phyloP scores from a whole-genome alignment of 35 echinoderm and acorn worm genomes.

The Heliocidaris tuberculata region DNA sequence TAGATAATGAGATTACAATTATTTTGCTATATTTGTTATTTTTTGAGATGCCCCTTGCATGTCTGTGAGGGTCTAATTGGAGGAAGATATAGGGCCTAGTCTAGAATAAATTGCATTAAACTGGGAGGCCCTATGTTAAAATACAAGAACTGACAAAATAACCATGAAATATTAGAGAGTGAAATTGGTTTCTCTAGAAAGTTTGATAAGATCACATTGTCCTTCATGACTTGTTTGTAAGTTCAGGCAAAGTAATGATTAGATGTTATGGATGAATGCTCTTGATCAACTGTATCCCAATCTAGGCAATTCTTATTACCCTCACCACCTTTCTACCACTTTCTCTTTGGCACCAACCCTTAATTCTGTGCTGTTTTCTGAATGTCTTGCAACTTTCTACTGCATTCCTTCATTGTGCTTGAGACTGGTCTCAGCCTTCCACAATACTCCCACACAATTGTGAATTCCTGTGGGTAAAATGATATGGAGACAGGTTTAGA shows the following conservation, averaged over 20 bases:
- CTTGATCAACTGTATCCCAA: background rate
- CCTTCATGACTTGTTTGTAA: background rate
- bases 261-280: background rate
- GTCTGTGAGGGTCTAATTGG: too few relatives aligned
- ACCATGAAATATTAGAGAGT: background rate
- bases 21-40: background rate
- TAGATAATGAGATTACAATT: background rate
- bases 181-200: background rate
- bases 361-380: background rate
- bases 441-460: background rate
- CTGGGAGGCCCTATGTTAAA: background rate
- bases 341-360: background rate
- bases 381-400: background rate
- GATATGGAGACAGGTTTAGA: background rate
- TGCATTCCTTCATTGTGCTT: background rate
- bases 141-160: background rate
- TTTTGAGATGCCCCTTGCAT: too few relatives aligned
- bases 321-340: background rate
- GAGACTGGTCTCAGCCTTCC: background rate
- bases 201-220: background rate
- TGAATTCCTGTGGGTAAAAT: slow-evolving; percentile 10
- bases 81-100: background rate
- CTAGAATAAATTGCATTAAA: background rate
- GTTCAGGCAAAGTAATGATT: background rate
- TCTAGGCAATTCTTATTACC: background rate